Conservation (phyloP, 2,797 vertebrate species). For the Mionectes olivaceus region DNA sequence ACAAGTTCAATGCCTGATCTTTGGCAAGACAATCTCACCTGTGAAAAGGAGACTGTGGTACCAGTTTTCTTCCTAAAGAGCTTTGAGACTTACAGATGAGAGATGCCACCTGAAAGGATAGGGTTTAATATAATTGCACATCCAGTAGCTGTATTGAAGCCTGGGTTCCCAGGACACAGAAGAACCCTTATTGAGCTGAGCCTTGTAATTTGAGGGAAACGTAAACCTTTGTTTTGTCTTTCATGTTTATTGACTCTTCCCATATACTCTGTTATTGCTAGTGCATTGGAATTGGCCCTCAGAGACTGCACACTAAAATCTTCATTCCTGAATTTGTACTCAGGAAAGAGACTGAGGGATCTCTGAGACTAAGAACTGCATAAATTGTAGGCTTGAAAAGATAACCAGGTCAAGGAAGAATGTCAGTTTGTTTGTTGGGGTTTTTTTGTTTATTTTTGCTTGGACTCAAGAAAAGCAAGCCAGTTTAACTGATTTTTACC, state of each 20-base stretch:
- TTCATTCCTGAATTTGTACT: neutral
- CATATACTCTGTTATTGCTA: neutral
- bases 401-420: neutral
- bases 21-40: neutral
- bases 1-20: neutral
- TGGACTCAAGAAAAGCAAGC: neutral
- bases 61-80: neutral
- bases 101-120: neutral
- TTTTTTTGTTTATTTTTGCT: neutral
- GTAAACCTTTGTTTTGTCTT: slow-evolving; percentile 15
- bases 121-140: neutral
- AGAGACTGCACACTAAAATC: neutral
- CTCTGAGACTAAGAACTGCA: neutral
- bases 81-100: neutral
- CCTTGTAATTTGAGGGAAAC: neutral
- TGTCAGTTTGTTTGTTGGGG: neutral
- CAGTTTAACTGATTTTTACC: neutral
- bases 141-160: neutral
- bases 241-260: neutral
- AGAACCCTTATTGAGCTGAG: neutral
- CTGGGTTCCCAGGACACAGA: neutral
- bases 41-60: neutral
- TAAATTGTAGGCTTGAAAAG: neutral
- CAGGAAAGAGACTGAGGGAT: neutral
- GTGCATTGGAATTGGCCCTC: neutral